Evolutionary conservation across 2,888 invertebrate genomes (phyloP), one percentile per base, ranked within the genome.

Genomic region (Schrankia costaestrigalis): DNA sequence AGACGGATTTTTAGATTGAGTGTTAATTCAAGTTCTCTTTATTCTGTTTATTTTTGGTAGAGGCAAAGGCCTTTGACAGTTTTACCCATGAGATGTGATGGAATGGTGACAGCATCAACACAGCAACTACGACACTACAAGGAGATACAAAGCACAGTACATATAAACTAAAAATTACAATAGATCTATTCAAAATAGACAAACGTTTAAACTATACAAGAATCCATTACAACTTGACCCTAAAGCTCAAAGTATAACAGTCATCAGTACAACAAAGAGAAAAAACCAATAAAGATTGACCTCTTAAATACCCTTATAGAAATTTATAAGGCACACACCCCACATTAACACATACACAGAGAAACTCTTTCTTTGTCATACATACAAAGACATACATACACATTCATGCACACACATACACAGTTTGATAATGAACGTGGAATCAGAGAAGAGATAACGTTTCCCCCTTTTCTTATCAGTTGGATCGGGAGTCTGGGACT

Each of bases 381-480:
- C n/a, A n/a, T n/a, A n/a, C n/a, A n/a, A n/a, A 32, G 50, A 27
- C 51, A 56, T 61, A 56, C 14, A 3, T 6, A 11, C 9, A 18
- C 23, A 7, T 15, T 2, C 21, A 4, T 49, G 38, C 50, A 28
- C 54, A 56, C 63, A 58, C 61, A 58, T 46, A 45, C 46, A 56
- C 53, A 49, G 39, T 56, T 71, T 80, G 83, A 83, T 85, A 84
- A 82, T 80, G 80, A 78, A 82, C 81, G 71, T 75, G 74, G 75
- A 81, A 82, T 81, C 81, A 73, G 67, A 31, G 51, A 41, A 45
- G 42, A 73, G 81, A 82, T 82, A 82, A 76, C 64, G 53, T 62
- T 63, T 63, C 56, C 53, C 51, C 56, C 59, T 46, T 49, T 34
- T 35, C 27, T 75, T 78, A 77, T 77, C 78, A 68, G 58, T 35